These are phyloP conservation scores for Enteromius radiatus DNA, from an alignment of 2,797 vertebrate species.

Conservation along the genomic window DNA sequence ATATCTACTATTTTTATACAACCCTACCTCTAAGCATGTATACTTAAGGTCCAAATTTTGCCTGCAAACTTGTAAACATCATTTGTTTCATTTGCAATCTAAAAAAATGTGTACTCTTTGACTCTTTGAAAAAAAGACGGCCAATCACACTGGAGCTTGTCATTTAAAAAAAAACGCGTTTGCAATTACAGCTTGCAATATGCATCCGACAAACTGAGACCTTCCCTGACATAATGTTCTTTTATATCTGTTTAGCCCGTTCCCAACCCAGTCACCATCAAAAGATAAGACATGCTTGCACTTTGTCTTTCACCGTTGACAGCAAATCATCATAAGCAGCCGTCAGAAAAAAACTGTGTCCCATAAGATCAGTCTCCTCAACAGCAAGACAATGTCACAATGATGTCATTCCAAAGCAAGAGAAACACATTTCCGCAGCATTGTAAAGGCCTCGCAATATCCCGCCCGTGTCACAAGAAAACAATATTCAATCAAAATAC, in stretches of 20 bases:
- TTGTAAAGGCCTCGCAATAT: constrained; percentile 49
- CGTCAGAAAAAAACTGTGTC: constrained; percentile 20
- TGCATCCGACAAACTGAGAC: constrained; percentile 2
- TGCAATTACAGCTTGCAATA: background rate
- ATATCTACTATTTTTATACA: no score
- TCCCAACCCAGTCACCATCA: background rate
- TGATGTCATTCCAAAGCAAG: constrained; percentile 52
- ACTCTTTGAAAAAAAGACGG: background rate
- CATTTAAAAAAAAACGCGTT: background rate
- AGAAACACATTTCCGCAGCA: constrained; percentile 47
- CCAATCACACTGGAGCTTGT: background rate
- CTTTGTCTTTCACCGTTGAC: constrained; percentile 40
- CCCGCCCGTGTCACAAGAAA: constrained; percentile 46
- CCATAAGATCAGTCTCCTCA: constrained; percentile 36
- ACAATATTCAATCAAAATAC: constrained; percentile 52
- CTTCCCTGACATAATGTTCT: constrained; percentile 11
- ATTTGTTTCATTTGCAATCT: background rate
- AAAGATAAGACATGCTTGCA: constrained; percentile 1
- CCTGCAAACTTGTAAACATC: background rate
- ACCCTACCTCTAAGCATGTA: no score
- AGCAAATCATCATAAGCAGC: constrained; percentile 41
- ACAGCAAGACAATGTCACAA: constrained; percentile 48
- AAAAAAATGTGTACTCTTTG: background rate
- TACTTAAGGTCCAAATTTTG: background rate
- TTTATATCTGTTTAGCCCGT: background rate